These are phyloP conservation scores for Eupithecia centaureata DNA, from an alignment of 2,888 invertebrate genomes.

Conservation along the genomic window DNA sequence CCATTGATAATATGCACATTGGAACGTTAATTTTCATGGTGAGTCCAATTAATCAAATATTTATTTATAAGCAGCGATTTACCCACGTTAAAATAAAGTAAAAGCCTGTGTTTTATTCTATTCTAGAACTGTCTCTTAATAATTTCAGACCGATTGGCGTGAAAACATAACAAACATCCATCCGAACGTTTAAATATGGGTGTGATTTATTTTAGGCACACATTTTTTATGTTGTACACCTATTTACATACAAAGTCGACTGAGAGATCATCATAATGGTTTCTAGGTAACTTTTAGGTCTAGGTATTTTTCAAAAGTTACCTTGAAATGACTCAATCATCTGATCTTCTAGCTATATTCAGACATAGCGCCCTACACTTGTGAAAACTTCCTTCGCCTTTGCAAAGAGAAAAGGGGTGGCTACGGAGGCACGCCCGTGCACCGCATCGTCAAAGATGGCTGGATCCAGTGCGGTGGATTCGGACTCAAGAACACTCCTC, in stretches of 20 bases:
- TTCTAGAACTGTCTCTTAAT: too few relatives aligned
- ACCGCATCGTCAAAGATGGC: constrained; percentile 86
- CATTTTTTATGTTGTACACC: too few relatives aligned
- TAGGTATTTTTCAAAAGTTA: neutral
- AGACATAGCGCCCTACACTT: constrained; percentile 84
- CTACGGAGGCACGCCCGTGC: constrained; percentile 83
- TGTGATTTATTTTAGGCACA: too few relatives aligned
- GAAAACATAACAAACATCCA: too few relatives aligned
- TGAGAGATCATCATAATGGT: neutral
- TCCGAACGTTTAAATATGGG: too few relatives aligned
- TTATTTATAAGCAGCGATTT: too few relatives aligned
- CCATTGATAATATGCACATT: constrained; percentile 67
- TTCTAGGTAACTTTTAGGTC: too few relatives aligned
- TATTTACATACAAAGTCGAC: neutral
- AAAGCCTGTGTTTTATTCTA: too few relatives aligned
- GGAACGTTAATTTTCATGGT: constrained; percentile 86
- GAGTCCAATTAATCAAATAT: too few relatives aligned
- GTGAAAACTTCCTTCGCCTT: constrained; percentile 83
- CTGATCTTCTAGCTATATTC: constrained; percentile 78
- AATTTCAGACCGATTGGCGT: too few relatives aligned
- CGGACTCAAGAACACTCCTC: constrained; percentile 63
- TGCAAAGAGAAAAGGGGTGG: constrained; percentile 77
- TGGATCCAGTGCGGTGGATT: constrained; percentile 89
- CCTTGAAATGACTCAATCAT: neutral
- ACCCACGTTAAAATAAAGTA: too few relatives aligned